Evolutionary conservation across 2,797 vertebrate species (phyloP), one percentile per base, ranked within the genome.

Genomic region (Danio tinwini): DNA sequence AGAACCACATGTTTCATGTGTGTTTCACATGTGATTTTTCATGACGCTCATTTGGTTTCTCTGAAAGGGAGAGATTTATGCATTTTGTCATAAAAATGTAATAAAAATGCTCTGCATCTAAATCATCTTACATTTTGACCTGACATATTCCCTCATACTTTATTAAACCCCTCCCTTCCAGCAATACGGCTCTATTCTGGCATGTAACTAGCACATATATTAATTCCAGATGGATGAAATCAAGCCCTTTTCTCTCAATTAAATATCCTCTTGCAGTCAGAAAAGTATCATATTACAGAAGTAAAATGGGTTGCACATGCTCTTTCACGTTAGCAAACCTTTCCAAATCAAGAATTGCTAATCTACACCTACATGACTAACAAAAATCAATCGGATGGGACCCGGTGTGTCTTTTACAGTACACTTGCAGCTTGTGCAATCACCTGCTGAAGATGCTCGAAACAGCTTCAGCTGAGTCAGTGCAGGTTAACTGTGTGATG

Each of bases 391-490:
- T 29, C 5, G 45, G 19, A 47, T 14, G 29, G 49, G 58, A 56
- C 14, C 4, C 21, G 17, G 8, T 40, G 47, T 21, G 39, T 77
- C 37, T 70, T 78, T 42, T 62, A 71, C 56, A 78, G 67, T 52
- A 71, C 45, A 63, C 67, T 8, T 14, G 68, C 39, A 71, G 56
- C 49, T 55, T 44, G 45, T 63, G 58, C 68, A 42, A 71, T 72
- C 70, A 80, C 59, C 71, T 45, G 59, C 53, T 71, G 16, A 80
- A 56, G 77, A 72, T 37, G 77, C 69, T 73, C 39, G 37, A 72
- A 64, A 62, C 68, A 37, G 68, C 58, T 64, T 80, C 77, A 73
- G 78, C 78, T 80, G 78, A 74, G 78, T 80, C 78, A 74, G 78
- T 73, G 69, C 42, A 75, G 76, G 71, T 77, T 73, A 76, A 74